phyloP scores from a whole-genome alignment of 2,797 vertebrate genomes.

The Dipus sagitta region DNA sequence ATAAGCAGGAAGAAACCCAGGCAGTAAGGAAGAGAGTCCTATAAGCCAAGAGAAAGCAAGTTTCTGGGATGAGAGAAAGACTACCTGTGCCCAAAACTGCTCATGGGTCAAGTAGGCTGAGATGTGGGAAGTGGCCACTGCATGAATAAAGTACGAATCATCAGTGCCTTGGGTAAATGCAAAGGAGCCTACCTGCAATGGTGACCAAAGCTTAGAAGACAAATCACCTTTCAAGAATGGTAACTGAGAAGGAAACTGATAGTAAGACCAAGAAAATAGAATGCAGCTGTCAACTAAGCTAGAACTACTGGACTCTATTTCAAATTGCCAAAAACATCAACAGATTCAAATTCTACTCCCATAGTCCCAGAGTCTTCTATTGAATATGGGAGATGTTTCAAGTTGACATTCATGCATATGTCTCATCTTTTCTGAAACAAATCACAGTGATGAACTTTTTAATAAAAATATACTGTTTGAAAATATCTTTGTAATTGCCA shows the following conservation, averaged over 20 bases:
- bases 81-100: not conserved
- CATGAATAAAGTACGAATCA: not conserved
- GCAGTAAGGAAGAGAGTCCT: not conserved
- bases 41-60: not conserved
- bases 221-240: not conserved
- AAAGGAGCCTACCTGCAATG: not conserved
- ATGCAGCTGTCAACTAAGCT: not conserved
- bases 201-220: not conserved
- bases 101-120: not conserved
- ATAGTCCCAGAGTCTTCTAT: too few species aligned
- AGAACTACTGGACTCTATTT: not conserved
- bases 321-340: not conserved
- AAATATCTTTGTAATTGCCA: not conserved
- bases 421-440: not conserved
- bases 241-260: not conserved
- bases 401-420: not conserved
- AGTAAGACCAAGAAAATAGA: not conserved
- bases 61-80: not conserved
- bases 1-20: not conserved
- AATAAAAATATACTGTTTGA: not conserved
- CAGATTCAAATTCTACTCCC: not conserved
- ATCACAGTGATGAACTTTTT: not conserved
- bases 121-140: not conserved
- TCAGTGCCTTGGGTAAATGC: not conserved
- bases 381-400: not conserved